Conservation (phyloP, 2,888 invertebrate species). For the Sminthurinus aureus region DNA sequence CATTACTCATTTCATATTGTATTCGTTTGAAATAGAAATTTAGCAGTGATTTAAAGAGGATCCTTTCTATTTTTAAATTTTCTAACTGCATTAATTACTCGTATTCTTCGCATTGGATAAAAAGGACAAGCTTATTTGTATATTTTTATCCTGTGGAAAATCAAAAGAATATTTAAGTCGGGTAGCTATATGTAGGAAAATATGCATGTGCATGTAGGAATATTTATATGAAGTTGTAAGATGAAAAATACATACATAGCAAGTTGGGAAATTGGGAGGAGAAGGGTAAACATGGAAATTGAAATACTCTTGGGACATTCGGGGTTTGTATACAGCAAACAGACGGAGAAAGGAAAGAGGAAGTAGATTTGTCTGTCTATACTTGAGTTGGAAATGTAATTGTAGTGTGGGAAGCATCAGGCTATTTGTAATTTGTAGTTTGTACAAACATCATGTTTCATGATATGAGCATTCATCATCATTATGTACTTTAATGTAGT, state of each 20-base stretch:
- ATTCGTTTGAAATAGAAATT: too few species aligned
- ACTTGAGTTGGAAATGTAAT: background rate
- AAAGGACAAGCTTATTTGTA: too few species aligned
- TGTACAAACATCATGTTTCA: background rate
- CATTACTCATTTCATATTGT: too few species aligned
- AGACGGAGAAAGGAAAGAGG: background rate
- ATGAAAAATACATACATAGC: background rate
- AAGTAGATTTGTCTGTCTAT: background rate
- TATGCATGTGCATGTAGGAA: too few species aligned
- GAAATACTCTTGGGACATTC: conserved; percentile 4
- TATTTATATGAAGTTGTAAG: background rate
- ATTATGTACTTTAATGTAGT: background rate
- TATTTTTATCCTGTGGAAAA: too few species aligned
- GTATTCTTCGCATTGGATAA: too few species aligned
- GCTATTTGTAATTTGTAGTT: background rate
- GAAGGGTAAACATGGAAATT: conserved; percentile 16
- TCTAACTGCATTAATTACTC: too few species aligned
- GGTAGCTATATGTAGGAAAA: too few species aligned
- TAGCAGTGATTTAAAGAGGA: too few species aligned
- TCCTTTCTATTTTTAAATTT: too few species aligned
- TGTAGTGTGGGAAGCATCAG: background rate
- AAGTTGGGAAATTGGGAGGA: background rate
- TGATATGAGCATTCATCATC: background rate
- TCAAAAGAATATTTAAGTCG: too few species aligned
- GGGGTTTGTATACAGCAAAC: background rate